Evolutionary conservation across 1,140 invertebrate species (phyloP).

Genomic region (Drosophila persimilis): DNA sequence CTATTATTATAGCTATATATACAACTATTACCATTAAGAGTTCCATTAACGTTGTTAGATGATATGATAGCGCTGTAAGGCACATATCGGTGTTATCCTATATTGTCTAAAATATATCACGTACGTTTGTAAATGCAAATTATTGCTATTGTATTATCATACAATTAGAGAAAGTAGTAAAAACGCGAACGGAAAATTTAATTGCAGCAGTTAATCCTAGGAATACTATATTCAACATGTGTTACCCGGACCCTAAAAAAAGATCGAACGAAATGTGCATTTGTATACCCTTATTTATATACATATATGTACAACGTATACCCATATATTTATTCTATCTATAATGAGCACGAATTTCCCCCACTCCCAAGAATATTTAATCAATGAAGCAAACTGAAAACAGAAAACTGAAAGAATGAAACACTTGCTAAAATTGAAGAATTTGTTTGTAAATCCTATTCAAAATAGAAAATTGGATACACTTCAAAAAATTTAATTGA

Average conservation of each 20-base stretch:
- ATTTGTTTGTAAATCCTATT: conserved; percentile 17
- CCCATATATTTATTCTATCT: conserved; percentile 36
- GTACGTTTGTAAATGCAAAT: not conserved
- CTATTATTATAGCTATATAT: conserved; percentile 25
- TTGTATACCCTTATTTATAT: conserved; percentile 54
- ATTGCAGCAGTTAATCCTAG: conserved; percentile 27
- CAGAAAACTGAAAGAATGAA: conserved; percentile 18
- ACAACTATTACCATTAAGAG: conserved; percentile 31
- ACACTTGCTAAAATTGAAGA: conserved; percentile 35
- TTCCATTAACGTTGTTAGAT: conserved; percentile 46
- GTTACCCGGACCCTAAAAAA: conserved; percentile 8
- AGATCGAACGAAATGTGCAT: conserved; percentile 49
- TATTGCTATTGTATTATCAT: not conserved
- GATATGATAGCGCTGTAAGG: conserved; percentile 35
- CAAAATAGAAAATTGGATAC: conserved; percentile 13
- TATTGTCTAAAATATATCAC: conserved; percentile 14
- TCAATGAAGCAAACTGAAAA: conserved; percentile 27
- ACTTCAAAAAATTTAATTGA: conserved; percentile 36
- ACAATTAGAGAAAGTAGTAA: conserved; percentile 4
- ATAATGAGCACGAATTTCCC: conserved; percentile 57
- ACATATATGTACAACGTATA: conserved; percentile 24
- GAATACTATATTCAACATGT: not conserved
- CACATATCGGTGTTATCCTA: conserved; percentile 30
- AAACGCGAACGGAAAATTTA: conserved; percentile 25
- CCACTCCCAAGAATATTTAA: conserved; percentile 39